Percentiles rank a stretch among this genome's conserved stretches.
Conservation (phyloP, 2,113 vertebrate genomes). For the human (Homo sapiens) region GRCh38 chr3:35395501-35396000, state of each 20-base stretch:
- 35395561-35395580: not conserved
- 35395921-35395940: not conserved
- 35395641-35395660: not conserved
- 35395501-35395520: not conserved
- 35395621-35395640: not conserved
- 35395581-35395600: not conserved
- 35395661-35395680: not conserved
- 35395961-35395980: not conserved
- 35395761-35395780: not conserved
- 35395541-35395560: fast-evolving
- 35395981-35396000: not conserved
- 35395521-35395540: not conserved
- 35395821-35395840: not conserved
- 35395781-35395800: not conserved
- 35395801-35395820: not conserved
- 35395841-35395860: not conserved
- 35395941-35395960: not conserved
- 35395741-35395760: not conserved
- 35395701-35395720: not conserved
- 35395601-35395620: not conserved
- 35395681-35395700: not conserved
- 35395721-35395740: not conserved
- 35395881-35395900: slow-evolving; percentile 3
- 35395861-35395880: not conserved
- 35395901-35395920: not conserved